These are phyloP conservation scores for Sebastolobus altivelis DNA, from an alignment of 2,797 vertebrate genomes.

Conservation along the genomic window DNA sequence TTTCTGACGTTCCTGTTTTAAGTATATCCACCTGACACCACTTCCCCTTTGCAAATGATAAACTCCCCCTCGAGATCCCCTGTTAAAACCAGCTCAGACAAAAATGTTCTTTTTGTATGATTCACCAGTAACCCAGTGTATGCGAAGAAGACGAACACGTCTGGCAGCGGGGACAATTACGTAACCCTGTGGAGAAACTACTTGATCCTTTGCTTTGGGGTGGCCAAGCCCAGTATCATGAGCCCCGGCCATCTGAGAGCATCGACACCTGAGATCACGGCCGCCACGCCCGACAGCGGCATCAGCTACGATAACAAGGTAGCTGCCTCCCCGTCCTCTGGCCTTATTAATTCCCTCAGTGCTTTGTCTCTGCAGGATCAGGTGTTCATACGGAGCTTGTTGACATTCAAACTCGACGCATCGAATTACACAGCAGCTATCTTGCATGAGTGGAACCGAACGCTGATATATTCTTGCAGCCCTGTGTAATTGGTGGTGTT, in stretches of 20 bases:
- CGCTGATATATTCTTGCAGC: constrained; percentile 35
- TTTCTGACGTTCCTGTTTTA: constrained; percentile 27
- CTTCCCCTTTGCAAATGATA: constrained; percentile 21
- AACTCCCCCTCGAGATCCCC: neutral
- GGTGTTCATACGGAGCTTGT: constrained; percentile 63
- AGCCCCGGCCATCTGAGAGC: constrained; percentile 95
- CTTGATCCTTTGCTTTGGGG: constrained; percentile 97
- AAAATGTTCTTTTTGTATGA: constrained; percentile 17
- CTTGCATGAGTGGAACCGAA: constrained; percentile 51
- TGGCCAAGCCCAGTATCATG: constrained; percentile 98
- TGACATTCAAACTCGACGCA: constrained; percentile 57
- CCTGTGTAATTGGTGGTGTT: constrained; percentile 49
- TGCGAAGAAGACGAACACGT: constrained; percentile 96
- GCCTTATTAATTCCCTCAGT: constrained; percentile 50
- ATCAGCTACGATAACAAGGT: constrained; percentile 94
- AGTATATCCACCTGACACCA: constrained; percentile 1
- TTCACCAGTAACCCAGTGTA: constrained; percentile 92
- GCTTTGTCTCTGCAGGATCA: constrained; percentile 67
- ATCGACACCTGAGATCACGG: constrained; percentile 95
- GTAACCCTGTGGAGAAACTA: constrained; percentile 98
- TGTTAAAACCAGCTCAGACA: constrained; percentile 11
- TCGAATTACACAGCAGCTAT: constrained; percentile 63
- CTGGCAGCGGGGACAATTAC: constrained; percentile 90
- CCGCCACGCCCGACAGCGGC: constrained; percentile 91
- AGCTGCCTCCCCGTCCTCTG: constrained; percentile 34